phyloP scores from a whole-genome alignment of 1,140 invertebrate species.

The Eupristina koningsbergeri region DNA sequence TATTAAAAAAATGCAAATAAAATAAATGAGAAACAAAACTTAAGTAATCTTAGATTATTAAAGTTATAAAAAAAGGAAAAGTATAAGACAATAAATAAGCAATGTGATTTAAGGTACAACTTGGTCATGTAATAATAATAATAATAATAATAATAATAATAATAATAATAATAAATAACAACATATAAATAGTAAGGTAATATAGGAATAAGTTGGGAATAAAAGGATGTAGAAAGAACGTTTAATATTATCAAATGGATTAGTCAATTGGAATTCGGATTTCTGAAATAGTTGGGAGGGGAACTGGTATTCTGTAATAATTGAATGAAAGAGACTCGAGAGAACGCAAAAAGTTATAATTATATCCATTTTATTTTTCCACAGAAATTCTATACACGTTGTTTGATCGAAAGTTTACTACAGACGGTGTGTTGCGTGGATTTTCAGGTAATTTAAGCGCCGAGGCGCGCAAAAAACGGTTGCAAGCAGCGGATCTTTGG shows the following conservation, averaged over 20 bases:
- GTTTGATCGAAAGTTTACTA: slow-evolving; percentile 44
- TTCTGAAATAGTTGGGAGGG: neutral
- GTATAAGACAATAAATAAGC: too few species aligned
- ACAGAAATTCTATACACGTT: slow-evolving; percentile 47
- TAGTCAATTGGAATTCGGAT: neutral
- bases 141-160: too few species aligned
- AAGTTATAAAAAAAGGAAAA: too few species aligned
- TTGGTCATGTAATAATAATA: too few species aligned
- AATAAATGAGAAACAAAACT: too few species aligned
- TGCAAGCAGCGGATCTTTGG: neutral
- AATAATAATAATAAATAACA: too few species aligned
- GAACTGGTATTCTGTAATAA: neutral
- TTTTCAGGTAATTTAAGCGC: slow-evolving; percentile 9
- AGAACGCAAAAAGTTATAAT: slow-evolving; percentile 39
- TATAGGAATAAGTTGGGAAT: neutral
- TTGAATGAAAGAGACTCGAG: neutral
- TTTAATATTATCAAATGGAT: neutral
- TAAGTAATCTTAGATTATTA: too few species aligned
- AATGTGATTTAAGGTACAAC: too few species aligned
- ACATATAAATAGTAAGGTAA: too few species aligned
- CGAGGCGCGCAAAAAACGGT: slow-evolving; percentile 7
- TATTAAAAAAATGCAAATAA: too few species aligned
- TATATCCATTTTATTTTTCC: slow-evolving; percentile 44
- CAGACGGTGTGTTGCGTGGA: slow-evolving; percentile 16
- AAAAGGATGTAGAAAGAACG: neutral